Evolutionary conservation across 2,797 vertebrate genomes (phyloP), one percentile per base, ranked within the genome.

Genomic region (Crocodylus rhombifer): DNA sequence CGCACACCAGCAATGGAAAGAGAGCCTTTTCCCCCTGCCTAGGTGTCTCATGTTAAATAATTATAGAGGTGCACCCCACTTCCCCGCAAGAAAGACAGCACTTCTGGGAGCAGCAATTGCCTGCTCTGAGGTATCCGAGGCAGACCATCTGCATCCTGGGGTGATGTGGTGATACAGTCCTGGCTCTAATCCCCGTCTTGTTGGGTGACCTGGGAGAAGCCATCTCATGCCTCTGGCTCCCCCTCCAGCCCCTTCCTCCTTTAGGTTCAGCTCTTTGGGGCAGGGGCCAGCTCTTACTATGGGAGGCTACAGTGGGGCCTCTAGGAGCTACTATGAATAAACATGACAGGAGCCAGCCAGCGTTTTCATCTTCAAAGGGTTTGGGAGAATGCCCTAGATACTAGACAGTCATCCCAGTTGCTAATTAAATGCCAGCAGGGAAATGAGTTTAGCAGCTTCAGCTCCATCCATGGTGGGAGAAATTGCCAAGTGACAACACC

Each of bases 11-110:
- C 13, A n/a, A 77, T 5, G 5, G 28, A 13, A 58, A 28, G 26
- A 18, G 21, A 77, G 11, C 5, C 28, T 7, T 5, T 11, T 2
- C 4, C 23, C 2, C 0, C 3, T 2, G 51, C 55, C 56, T n/a
- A 55, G 25, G 56, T 51, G 42, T 25, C n/a, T 56, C 26, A 28
- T 77, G 56, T 77, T 77, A 58, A 51, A 33, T 11, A 30, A 6
- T 21, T 6, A 33, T 6, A 33, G 55, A 18, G n/a, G 55, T 30
- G 56, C 25, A 25, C 51, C 16, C 26, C 26, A 30, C 30, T 30
- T 30, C 30, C 30, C 30, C 30, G 30, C 30, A 30, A 30, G 30
- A 30, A 30, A 30, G 30, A 30, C 30, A 30, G 30, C 30, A 30
- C 30, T 30, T 30, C 30, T 30, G 30, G 30, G 30, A 30, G 30